phyloP scores from a whole-genome alignment of 2,888 invertebrate species.

The Polydesmus complanatus region DNA sequence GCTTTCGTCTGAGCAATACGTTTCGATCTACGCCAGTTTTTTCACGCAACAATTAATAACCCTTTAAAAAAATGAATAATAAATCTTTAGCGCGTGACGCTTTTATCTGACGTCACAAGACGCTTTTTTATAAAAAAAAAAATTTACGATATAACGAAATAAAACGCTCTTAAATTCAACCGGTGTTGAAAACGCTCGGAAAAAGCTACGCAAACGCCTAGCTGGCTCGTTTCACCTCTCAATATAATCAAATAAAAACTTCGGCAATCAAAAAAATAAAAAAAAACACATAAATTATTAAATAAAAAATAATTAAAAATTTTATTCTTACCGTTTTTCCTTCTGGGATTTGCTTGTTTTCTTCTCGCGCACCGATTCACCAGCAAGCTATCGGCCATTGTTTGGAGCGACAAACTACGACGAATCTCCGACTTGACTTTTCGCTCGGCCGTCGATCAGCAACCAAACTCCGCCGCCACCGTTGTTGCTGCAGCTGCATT shows the following conservation, averaged over 20 bases:
- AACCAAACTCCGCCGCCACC: background rate
- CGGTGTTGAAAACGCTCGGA: no score
- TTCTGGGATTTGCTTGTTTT: slow-evolving; percentile 6
- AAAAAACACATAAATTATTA: background rate
- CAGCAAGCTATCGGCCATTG: background rate
- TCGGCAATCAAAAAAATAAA: background rate
- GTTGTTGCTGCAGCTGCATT: background rate
- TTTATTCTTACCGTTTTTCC: slow-evolving; percentile 10
- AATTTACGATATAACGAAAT: no score
- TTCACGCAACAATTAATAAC: no score
- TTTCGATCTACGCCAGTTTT: no score
- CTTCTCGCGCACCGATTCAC: background rate
- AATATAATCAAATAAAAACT: background rate
- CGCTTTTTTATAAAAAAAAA: no score
- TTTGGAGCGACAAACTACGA: background rate
- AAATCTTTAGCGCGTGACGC: no score
- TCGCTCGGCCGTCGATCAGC: background rate
- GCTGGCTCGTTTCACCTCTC: no score
- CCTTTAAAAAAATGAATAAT: no score
- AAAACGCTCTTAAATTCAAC: no score
- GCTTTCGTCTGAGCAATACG: no score
- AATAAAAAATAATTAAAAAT: background rate
- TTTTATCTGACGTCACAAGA: no score
- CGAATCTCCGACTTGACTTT: background rate
- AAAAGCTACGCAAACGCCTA: no score